A percentile compares a stretch with the other conserved stretches of the same genome.
These are phyloP conservation scores for Chrysaora quinquecirrha DNA, from an alignment of 30 jellyfish, hydroid and myxozoan genomes.

Conservation along the genomic window DNA sequence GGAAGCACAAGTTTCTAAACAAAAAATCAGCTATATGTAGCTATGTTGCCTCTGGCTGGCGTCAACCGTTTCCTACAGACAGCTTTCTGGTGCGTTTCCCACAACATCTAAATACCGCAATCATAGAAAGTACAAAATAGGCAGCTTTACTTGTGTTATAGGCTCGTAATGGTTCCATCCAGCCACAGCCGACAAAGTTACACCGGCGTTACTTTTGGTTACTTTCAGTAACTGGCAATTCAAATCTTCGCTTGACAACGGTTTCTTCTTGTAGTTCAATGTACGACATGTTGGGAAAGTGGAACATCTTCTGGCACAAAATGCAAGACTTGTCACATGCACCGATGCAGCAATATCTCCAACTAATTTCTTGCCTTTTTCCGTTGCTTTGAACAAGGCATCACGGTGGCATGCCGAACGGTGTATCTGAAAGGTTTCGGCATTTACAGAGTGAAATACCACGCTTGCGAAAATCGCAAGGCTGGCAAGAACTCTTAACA, in stretches of 20 bases:
- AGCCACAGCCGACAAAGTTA: not conserved
- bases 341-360: not conserved
- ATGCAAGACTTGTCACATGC: not conserved
- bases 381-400: conserved; percentile 1
- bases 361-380: not conserved
- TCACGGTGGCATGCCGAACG: not conserved
- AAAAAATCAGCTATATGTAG: no score
- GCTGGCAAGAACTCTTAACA: no score
- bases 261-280: not conserved
- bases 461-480: no score
- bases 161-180: conserved; percentile 2
- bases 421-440: not conserved
- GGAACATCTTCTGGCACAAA: not conserved
- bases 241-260: not conserved
- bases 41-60: no score
- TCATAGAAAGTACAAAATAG: no score
- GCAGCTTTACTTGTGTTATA: not conserved
- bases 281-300: not conserved
- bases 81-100: no score
- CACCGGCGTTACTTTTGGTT: not conserved
- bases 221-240: not conserved
- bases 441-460: not conserved
- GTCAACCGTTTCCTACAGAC: no score
- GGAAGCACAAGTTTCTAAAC: no score
- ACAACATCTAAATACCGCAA: no score